phyloP scores from a whole-genome alignment of 2,113 vertebrate genomes.

The Lichenostomus cassidix region DNA sequence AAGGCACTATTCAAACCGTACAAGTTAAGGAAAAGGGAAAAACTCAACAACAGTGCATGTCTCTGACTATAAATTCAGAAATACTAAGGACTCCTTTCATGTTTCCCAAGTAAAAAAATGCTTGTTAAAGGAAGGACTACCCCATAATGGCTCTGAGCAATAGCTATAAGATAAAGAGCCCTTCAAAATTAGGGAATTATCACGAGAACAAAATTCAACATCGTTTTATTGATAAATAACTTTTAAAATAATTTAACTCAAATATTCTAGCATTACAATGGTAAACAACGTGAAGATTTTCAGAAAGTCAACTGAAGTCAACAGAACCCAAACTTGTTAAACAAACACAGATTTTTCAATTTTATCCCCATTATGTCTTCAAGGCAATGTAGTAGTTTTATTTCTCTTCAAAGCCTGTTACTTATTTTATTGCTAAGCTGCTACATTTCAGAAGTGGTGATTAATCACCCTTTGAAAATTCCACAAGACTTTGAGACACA shows the following conservation, averaged over 20 bases:
- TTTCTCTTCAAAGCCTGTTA: slow-evolving; percentile 59
- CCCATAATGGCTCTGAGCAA: not conserved
- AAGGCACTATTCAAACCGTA: not conserved
- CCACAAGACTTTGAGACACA: slow-evolving; percentile 79
- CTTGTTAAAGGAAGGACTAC: not conserved
- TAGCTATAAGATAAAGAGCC: not conserved
- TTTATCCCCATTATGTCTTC: slow-evolving; percentile 49
- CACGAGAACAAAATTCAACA: not conserved
- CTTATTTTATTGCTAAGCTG: slow-evolving; percentile 72
- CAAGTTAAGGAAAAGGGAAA: not conserved
- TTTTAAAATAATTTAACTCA: slow-evolving; percentile 43
- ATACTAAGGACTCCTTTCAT: not conserved
- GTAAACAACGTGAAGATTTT: slow-evolving; percentile 75
- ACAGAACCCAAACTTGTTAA: slow-evolving; percentile 71
- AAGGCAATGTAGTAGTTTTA: slow-evolving; percentile 62
- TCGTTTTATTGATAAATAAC: slow-evolving; percentile 72
- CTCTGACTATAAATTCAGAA: not conserved
- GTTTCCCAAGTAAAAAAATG: not conserved
- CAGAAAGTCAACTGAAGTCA: slow-evolving; percentile 71
- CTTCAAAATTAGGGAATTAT: not conserved
- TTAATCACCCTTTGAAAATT: slow-evolving; percentile 73
- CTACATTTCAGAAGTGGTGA: slow-evolving; percentile 48
- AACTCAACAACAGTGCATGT: not conserved
- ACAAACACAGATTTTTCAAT: slow-evolving; percentile 60
- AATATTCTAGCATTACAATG: slow-evolving; percentile 68